A percentile compares a stretch with the other conserved stretches of the same genome.
These are phyloP conservation scores for Acrobasis repandana DNA, from an alignment of 2,888 invertebrate genomes.

Conservation along the genomic window DNA sequence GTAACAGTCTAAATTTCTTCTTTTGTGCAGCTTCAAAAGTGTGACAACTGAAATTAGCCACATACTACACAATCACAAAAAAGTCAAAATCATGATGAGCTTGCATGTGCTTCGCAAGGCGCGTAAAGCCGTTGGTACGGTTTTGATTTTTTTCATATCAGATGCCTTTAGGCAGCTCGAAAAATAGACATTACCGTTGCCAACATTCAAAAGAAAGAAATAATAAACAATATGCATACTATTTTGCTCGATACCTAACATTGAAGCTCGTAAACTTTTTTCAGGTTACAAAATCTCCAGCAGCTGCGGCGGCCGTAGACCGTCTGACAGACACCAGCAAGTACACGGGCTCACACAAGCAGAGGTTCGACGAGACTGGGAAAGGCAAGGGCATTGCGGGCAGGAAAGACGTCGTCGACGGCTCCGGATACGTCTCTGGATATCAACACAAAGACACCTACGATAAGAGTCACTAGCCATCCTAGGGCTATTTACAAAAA, in stretches of 20 bases:
- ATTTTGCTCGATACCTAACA: not conserved
- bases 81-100: no score
- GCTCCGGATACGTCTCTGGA: constrained; percentile 91
- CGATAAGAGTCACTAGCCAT: constrained; percentile 80
- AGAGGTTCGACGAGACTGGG: constrained; percentile 92
- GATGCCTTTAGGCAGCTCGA: no score
- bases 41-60: no score
- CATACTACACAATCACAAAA: no score
- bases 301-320: constrained; percentile 84
- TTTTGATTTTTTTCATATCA: no score
- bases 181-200: no score
- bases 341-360: constrained; percentile 94
- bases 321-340: constrained; percentile 93
- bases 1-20: no score
- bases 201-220: no score
- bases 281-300: constrained; percentile 70
- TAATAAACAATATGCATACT: no score
- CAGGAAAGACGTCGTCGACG: constrained; percentile 88
- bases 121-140: no score
- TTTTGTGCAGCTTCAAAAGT: no score
- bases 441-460: constrained; percentile 93
- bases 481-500: not conserved
- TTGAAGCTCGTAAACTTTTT: not conserved
- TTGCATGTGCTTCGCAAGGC: no score
- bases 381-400: constrained; percentile 94